Base-by-base conservation (phyloP, 2,797 vertebrate species). In the Rhincodon typus region DNA sequence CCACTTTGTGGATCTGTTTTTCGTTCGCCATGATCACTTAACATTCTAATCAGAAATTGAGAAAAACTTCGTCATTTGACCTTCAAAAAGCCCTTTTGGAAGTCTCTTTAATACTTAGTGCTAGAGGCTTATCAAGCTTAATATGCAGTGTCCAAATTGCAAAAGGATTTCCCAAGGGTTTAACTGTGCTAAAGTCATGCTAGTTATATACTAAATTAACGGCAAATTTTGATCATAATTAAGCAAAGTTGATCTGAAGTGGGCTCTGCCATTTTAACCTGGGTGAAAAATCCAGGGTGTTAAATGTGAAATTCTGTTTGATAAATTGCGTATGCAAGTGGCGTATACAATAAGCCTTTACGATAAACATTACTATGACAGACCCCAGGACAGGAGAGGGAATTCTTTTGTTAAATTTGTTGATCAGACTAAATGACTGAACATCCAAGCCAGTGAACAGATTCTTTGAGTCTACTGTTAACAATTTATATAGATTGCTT, bases 11-110 rank as follows among this genome's bases (percentile, higher is more conserved):
- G 21, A 70, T 67, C 10, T 93, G 90, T 69, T 67, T 25, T 62
- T 90, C 6, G 30, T 91, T 7, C 27, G 4, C 87, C 62, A 62
- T 23, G 1, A 88, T 27, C 19, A 46, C n/a, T 84, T 84, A 46
- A 42, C 42, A 8, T 84, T 84, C 17, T 46, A 72, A 27, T 94
- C 69, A 72, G 23, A 42, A 70, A 72, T 94, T n/a, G 93, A 25
- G 23, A 23, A 50, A 94, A 25, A 27, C 67, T 72, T 94, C 72
- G 67, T 94, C 67, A 94, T 94, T 94, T 94, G 67, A 74, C 38
- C 69, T 46, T 72, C 12, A 50, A 94, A 94, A 94, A 46, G 42
- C 13, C 70, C n/a, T 21, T 42, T 94, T 27, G 25, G n/a, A 27
- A 46, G 46, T 57, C 30, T 50, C 8, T 94, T 50, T 53, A 72